Conservation (phyloP, 1,140 invertebrate genomes). For the Latrodectus geometricus region DNA sequence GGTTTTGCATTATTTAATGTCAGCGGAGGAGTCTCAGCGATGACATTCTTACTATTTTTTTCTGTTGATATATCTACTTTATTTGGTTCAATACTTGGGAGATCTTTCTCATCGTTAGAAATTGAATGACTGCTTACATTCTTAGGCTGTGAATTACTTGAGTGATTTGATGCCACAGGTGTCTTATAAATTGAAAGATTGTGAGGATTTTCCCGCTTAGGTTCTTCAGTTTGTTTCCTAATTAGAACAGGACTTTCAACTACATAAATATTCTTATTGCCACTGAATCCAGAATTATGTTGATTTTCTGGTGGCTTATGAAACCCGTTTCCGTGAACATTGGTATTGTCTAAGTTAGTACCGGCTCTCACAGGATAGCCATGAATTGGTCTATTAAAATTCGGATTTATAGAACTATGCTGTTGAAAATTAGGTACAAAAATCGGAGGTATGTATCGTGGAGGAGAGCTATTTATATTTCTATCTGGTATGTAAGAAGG, state of each 20-base stretch:
- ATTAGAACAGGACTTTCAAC: neutral
- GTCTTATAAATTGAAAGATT: neutral
- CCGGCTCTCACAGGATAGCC: neutral
- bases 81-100: neutral
- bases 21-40: constrained; percentile 36
- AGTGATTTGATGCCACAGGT: neutral
- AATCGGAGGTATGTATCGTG: constrained; percentile 18
- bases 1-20: constrained; percentile 12
- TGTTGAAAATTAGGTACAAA: constrained; percentile 33
- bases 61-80: neutral
- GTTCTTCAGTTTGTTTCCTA: neutral
- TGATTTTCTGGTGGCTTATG: neutral
- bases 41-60: neutral
- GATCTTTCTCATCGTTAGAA: neutral
- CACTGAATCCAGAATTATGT: neutral
- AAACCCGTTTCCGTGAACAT: neutral
- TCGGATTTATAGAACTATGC: neutral
- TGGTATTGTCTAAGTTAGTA: neutral
- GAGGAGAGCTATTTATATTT: neutral
- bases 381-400: neutral
- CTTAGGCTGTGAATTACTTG: neutral
- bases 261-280: neutral
- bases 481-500: constrained; percentile 12
- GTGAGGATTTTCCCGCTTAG: neutral
- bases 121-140: neutral